These are phyloP conservation scores for Cryptoblepharus egeriae DNA, from an alignment of 2,797 vertebrate species.

Conservation along the genomic window DNA sequence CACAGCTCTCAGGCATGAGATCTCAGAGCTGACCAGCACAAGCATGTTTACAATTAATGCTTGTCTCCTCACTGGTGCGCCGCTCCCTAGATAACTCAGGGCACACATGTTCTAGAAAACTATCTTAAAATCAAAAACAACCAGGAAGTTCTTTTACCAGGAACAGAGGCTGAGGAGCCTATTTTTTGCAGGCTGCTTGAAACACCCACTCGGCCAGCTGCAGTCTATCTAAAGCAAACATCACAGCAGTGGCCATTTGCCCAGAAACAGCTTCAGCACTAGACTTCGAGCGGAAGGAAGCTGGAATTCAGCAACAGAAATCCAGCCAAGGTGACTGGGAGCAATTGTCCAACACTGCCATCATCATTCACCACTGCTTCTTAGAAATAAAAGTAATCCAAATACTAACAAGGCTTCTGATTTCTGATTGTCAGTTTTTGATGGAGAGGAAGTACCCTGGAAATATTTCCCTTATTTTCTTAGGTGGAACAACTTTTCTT, in stretches of 20 bases:
- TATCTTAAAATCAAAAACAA: neutral
- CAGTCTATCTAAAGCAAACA: conserved; percentile 60
- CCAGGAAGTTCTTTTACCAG: conserved; percentile 36
- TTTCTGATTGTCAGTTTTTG: conserved; percentile 7
- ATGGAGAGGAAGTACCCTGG: neutral
- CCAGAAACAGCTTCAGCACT: conserved; percentile 57
- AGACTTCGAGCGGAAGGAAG: conserved; percentile 65
- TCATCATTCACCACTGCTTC: conserved; percentile 1
- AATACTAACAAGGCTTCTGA: neutral
- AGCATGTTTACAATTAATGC: neutral
- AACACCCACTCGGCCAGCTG: conserved; percentile 67
- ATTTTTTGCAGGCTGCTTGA: conserved; percentile 36
- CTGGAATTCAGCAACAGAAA: neutral
- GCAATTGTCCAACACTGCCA: conserved; percentile 6
- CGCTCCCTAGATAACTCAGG: conserved; percentile 10
- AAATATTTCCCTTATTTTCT: conserved; percentile 37
- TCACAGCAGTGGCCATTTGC: conserved; percentile 60
- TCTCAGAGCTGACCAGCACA: neutral
- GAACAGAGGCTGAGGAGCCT: conserved; percentile 23
- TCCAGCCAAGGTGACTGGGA: conserved; percentile 17
- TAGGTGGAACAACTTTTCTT: conserved; percentile 41
- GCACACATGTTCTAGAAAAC: neutral
- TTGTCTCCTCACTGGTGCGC: neutral
- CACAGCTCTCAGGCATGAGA: neutral
- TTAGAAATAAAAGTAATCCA: conserved; percentile 15